Percentiles rank a stretch among this genome's conserved stretches.
phyloP scores from a whole-genome alignment of 2,888 invertebrate genomes.

The Sepiola atlantica region DNA sequence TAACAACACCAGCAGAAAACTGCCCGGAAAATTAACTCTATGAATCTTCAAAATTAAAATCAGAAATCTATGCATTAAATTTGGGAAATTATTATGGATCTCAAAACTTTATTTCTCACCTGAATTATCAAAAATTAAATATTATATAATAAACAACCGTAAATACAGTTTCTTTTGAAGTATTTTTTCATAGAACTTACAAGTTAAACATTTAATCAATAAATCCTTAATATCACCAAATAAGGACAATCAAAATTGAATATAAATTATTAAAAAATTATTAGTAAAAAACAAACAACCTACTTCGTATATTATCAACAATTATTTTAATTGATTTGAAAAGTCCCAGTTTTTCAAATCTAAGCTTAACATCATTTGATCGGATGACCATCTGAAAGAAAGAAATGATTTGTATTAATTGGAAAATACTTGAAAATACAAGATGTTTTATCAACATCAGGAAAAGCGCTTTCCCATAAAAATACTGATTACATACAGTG shows the following conservation, averaged over 20 bases:
- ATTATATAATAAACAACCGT: neutral
- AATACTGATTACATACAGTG: no score
- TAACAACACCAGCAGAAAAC: no score
- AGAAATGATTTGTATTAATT: constrained; percentile 15
- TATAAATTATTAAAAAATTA: neutral
- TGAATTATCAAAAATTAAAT: neutral
- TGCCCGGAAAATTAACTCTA: no score
- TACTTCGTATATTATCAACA: constrained; percentile 89
- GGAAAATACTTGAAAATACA: no score
- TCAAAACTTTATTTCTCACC: no score
- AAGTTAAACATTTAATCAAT: neutral
- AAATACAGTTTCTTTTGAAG: neutral
- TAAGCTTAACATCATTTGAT: constrained; percentile 81
- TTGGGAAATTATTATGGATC: no score
- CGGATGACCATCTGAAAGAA: constrained; percentile 75
- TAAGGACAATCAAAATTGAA: neutral
- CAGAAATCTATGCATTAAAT: no score
- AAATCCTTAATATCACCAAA: neutral
- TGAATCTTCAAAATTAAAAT: no score
- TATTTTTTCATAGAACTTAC: neutral
- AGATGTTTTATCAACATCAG: no score
- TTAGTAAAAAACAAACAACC: neutral
- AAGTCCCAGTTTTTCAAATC: constrained; percentile 88
- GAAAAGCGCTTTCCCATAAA: no score
- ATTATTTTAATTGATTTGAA: constrained; percentile 89